Conservation (phyloP, 1,140 invertebrate genomes). For the Rhopalosiphum maidis region DNA sequence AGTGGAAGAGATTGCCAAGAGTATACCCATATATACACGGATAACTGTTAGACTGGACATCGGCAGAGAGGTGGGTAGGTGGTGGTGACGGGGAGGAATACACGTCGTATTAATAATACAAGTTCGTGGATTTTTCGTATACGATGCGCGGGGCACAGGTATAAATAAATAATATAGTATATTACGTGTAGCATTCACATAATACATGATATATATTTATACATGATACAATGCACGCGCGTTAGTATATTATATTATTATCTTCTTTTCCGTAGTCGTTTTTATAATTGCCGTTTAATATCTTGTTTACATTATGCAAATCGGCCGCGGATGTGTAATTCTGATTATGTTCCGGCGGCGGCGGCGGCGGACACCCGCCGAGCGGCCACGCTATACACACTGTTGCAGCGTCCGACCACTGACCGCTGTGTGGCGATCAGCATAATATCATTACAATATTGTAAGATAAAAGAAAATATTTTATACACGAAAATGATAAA, state of each 20-base stretch:
- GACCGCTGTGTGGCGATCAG: neutral
- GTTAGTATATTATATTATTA: neutral
- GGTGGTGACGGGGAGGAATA: neutral
- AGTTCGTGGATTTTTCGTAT: neutral
- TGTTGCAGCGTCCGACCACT: neutral
- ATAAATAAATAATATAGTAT: neutral
- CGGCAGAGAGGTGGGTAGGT: rapidly evolving
- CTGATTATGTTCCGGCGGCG: neutral
- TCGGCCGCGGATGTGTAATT: slow-evolving; percentile 4
- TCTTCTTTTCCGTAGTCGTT: neutral
- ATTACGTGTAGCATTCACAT: neutral
- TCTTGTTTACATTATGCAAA: slow-evolving; percentile 50
- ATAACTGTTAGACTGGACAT: neutral
- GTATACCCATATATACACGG: no score
- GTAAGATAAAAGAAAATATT: neutral
- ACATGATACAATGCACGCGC: neutral
- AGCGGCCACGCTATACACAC: neutral
- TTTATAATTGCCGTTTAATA: slow-evolving; percentile 47
- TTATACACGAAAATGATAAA: neutral
- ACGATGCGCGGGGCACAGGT: no score
- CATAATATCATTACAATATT: neutral
- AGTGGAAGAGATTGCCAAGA: no score
- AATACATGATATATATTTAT: neutral
- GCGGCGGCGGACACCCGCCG: slow-evolving; percentile 3
- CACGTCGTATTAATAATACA: neutral